Conservation (phyloP, 2,888 invertebrate genomes). For the Trachelus iudaicus region DNA sequence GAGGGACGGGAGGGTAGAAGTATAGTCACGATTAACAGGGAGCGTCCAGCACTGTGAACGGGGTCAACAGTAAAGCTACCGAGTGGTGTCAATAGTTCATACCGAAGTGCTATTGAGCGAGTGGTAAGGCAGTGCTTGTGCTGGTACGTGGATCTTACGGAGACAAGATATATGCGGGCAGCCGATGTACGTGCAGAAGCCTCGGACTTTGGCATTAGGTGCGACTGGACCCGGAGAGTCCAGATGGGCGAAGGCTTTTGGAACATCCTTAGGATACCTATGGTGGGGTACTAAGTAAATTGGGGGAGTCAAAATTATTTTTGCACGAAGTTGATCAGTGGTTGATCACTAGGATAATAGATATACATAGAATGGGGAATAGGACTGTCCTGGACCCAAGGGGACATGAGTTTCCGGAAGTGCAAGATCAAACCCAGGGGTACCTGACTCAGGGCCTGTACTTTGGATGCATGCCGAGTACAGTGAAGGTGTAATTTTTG, state of each 20-base stretch:
- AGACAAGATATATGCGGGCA: neutral
- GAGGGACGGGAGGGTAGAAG: conserved; percentile 16
- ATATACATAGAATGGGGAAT: too few relatives aligned
- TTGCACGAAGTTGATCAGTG: too few relatives aligned
- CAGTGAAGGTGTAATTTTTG: too few relatives aligned
- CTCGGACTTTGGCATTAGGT: conserved; percentile 13
- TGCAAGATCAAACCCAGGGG: too few relatives aligned
- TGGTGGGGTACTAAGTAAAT: neutral
- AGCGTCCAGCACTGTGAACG: conserved; percentile 12
- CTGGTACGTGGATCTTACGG: neutral
- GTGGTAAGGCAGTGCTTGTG: neutral
- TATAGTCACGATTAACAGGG: conserved; percentile 31
- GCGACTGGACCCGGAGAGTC: neutral
- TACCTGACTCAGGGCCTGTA: too few relatives aligned
- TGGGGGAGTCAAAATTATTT: too few relatives aligned
- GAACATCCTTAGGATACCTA: neutral
- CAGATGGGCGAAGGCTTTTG: too few relatives aligned
- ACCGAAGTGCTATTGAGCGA: neutral
- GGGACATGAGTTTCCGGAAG: too few relatives aligned
- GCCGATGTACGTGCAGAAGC: neutral
- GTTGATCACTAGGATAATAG: too few relatives aligned
- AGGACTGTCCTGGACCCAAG: too few relatives aligned
- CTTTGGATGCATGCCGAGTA: too few relatives aligned
- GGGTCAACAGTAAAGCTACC: conserved; percentile 36
- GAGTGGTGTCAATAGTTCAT: conserved; percentile 20